phyloP scores from a whole-genome alignment of 1,140 invertebrate genomes.

The Brachionus koreanus region DNA sequence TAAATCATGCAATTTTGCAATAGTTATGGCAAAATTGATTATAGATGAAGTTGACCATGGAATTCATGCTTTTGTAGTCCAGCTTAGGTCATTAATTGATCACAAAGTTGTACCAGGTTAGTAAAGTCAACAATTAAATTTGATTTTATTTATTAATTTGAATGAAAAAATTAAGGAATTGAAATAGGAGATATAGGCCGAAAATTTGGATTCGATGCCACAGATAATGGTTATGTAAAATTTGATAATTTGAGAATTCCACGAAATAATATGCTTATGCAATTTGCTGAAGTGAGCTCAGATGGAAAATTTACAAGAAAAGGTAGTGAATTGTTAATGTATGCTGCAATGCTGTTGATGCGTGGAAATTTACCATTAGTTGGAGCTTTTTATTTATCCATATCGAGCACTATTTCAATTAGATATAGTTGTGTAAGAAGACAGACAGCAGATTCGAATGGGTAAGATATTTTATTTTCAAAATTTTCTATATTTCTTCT shows the following conservation, averaged over 20 bases:
- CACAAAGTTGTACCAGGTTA: slow-evolving; percentile 76
- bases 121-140: background rate
- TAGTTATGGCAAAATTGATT: slow-evolving; percentile 78
- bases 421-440: slow-evolving; percentile 80
- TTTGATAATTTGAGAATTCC: slow-evolving; percentile 78
- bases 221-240: slow-evolving; percentile 81
- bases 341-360: slow-evolving; percentile 90
- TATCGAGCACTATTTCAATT: slow-evolving; percentile 73
- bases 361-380: slow-evolving; percentile 66
- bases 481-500: background rate
- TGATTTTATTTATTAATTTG: background rate
- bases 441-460: slow-evolving; percentile 76
- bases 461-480: slow-evolving; percentile 61
- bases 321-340: slow-evolving; percentile 77
- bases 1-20: slow-evolving; percentile 82
- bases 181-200: slow-evolving; percentile 82
- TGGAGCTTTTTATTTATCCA: slow-evolving; percentile 62
- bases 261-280: slow-evolving; percentile 79
- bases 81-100: slow-evolving; percentile 77
- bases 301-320: slow-evolving; percentile 66
- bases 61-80: slow-evolving; percentile 88
- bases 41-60: slow-evolving; percentile 77
- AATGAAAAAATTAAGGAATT: slow-evolving; percentile 13
- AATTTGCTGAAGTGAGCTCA: slow-evolving; percentile 69
- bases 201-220: slow-evolving; percentile 78